A percentile compares a stretch with the other conserved stretches of the same genome.
These are phyloP conservation scores for Octopus sinensis DNA, from an alignment of 1,140 invertebrate species.

Conservation along the genomic window DNA sequence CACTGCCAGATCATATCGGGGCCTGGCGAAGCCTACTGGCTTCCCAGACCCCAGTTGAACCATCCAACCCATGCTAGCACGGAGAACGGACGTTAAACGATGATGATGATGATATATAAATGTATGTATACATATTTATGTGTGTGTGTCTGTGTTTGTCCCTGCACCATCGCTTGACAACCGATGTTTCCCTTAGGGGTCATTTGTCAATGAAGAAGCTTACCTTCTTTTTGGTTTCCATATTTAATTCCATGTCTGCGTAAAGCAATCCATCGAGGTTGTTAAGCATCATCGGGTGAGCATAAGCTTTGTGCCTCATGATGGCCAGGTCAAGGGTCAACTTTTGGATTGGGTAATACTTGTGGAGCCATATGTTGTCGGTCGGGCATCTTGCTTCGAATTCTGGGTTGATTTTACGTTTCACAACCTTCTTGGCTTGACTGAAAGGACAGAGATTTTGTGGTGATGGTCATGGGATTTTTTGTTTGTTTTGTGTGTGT, in stretches of 20 bases:
- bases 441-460: not conserved
- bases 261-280: conserved; percentile 37
- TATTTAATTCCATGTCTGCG: conserved; percentile 38
- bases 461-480: no score
- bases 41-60: no score
- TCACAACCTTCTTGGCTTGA: not conserved
- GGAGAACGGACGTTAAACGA: no score
- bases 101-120: not conserved
- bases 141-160: not conserved
- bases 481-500: no score
- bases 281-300: conserved; percentile 43
- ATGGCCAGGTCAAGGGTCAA: conserved; percentile 35
- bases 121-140: not conserved
- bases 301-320: conserved; percentile 40
- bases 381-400: conserved; percentile 21
- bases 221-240: conserved; percentile 45
- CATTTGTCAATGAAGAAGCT: not conserved
- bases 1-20: no score
- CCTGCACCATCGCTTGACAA: not conserved
- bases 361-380: conserved; percentile 43
- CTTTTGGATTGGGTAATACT: conserved; percentile 33
- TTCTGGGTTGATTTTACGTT: not conserved
- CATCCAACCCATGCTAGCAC: no score
- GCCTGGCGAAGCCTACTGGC: no score
- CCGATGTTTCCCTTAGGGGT: not conserved